Conservation (phyloP, 2,888 invertebrate species). For the Limnephilus rhombicus region DNA sequence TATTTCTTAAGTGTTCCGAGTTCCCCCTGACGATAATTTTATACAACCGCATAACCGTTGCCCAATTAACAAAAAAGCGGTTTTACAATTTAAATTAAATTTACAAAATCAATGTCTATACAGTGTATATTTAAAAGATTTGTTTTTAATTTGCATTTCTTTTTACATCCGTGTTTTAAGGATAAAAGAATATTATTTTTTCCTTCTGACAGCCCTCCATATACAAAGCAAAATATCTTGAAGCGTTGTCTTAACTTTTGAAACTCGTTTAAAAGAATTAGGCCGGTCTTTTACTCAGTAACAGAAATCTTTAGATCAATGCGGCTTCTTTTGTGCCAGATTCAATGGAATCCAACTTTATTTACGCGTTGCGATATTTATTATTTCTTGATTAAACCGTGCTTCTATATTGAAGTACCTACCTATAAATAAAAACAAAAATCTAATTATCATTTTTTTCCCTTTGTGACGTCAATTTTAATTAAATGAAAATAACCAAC, state of each 20-base stretch:
- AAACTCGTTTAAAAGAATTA: conserved; percentile 25
- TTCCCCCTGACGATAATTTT: not conserved
- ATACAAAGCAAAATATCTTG: conserved; percentile 18
- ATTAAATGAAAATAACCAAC: too few species aligned
- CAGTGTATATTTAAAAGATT: not conserved
- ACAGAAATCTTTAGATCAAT: not conserved
- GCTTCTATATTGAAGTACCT: not conserved
- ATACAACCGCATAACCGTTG: not conserved
- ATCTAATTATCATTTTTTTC: too few species aligned
- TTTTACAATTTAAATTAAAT: conserved; percentile 28
- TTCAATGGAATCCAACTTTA: not conserved
- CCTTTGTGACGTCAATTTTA: too few species aligned
- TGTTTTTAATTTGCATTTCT: not conserved
- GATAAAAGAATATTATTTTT: conserved; percentile 10
- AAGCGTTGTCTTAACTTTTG: conserved; percentile 10
- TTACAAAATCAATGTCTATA: conserved; percentile 23
- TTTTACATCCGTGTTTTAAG: not conserved
- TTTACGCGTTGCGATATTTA: not conserved
- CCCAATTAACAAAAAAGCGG: not conserved
- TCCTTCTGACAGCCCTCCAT: not conserved
- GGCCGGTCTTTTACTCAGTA: not conserved
- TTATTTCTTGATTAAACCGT: not conserved
- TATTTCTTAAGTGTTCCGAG: not conserved
- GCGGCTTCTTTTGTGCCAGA: not conserved
- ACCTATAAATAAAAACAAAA: too few species aligned